Evolutionary conservation across 2,113 vertebrate species (phyloP).

Genomic region (Onychostruthus taczanowskii): DNA sequence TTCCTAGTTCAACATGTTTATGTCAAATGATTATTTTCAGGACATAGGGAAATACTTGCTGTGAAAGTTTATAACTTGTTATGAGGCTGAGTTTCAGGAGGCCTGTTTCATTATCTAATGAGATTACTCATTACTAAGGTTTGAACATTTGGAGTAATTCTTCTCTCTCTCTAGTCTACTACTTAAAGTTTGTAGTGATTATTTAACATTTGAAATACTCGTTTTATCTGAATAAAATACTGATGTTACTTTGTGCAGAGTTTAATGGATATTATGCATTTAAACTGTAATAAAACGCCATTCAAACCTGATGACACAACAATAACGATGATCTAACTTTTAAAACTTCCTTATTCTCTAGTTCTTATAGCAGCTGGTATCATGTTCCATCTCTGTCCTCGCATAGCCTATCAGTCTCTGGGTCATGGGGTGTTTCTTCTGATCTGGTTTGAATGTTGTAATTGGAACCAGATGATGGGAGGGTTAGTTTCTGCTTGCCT

Average conservation of each 20-base stretch:
- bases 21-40: not conserved
- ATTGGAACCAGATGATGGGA: constrained; percentile 38
- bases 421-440: constrained; percentile 24
- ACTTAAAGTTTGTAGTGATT: not conserved
- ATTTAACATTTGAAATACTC: not conserved
- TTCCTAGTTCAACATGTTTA: not conserved
- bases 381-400: not conserved
- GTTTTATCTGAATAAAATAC: not conserved
- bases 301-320: not conserved
- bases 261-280: not conserved
- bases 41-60: not conserved
- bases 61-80: not conserved
- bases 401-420: not conserved
- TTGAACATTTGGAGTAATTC: not conserved
- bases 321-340: not conserved
- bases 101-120: not conserved
- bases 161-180: not conserved
- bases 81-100: not conserved
- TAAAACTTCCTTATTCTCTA: not conserved
- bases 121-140: not conserved
- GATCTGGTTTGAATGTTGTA: constrained; percentile 4
- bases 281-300: not conserved
- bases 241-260: not conserved
- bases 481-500: not conserved
- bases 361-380: not conserved